Evolutionary conservation across 1,140 invertebrate species (phyloP).

Genomic region (Leptopilina clavipes): DNA sequence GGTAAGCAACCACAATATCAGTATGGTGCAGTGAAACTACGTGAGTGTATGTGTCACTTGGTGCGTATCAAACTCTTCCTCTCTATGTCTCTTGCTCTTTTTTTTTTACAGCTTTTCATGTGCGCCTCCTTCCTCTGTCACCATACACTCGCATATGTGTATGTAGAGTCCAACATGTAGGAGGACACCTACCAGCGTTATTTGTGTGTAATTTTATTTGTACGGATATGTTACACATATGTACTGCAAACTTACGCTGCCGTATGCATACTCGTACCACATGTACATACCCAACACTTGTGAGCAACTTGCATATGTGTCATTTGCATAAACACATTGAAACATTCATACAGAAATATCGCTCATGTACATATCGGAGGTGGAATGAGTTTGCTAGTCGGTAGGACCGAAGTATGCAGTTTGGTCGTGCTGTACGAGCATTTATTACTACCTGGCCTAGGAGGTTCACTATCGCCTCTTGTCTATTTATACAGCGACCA

Average conservation of each 20-base stretch:
- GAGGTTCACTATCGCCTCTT: conserved; percentile 56
- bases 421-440: conserved; percentile 16
- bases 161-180: not conserved
- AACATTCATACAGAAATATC: conserved; percentile 31
- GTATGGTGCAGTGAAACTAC: conserved; percentile 54
- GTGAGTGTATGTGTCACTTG: conserved; percentile 47
- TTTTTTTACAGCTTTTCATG: conserved; percentile 16
- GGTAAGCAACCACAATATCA: conserved; percentile 35
- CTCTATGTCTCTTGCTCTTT: conserved; percentile 31
- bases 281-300: not conserved
- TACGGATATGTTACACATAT: conserved; percentile 5
- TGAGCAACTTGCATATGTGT: not conserved
- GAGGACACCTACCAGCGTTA: not conserved
- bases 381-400: not conserved
- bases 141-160: not conserved
- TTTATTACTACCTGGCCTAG: conserved; percentile 33
- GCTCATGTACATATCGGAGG: conserved; percentile 13
- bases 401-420: conserved; percentile 14
- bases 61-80: conserved; percentile 48
- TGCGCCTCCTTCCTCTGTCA: conserved; percentile 15
- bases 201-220: not conserved
- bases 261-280: not conserved
- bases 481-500: conserved; percentile 72
- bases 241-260: conserved; percentile 10
- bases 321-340: conserved; percentile 19